phyloP scores from a whole-genome alignment of 2,113 vertebrate species.

The Elephas maximus region DNA sequence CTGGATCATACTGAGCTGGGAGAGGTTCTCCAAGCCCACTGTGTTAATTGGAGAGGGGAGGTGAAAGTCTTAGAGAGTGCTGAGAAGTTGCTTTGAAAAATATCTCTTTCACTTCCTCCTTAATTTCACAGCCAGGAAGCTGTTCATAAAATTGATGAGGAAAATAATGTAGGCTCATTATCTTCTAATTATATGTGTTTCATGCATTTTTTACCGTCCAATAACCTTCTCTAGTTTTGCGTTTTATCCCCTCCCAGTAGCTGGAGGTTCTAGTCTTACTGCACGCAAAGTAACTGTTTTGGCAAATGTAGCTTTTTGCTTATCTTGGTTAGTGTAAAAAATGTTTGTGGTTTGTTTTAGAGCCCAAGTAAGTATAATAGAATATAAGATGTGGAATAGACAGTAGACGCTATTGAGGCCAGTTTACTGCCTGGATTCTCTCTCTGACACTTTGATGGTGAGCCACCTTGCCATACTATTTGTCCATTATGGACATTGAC shows the following conservation, averaged over 20 bases:
- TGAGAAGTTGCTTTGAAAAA: not conserved
- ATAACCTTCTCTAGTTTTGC: not conserved
- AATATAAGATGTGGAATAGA: slow-evolving; percentile 1
- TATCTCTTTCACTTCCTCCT: slow-evolving; percentile 11
- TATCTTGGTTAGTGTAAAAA: not conserved
- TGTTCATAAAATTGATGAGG: not conserved
- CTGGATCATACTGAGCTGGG: not conserved
- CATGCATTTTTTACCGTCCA: not conserved
- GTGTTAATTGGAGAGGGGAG: not conserved
- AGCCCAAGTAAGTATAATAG: not conserved
- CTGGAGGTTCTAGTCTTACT: not conserved
- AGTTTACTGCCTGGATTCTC: not conserved
- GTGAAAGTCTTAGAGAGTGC: not conserved
- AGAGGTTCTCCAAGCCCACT: not conserved
- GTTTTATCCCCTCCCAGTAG: not conserved
- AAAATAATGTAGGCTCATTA: not conserved
- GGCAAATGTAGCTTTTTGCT: not conserved
- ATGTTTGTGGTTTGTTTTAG: slow-evolving; percentile 20
- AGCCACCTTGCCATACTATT: not conserved
- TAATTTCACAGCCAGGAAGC: not conserved
- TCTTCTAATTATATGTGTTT: not conserved
- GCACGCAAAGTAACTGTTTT: not conserved
- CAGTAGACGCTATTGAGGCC: not conserved
- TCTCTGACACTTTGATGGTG: not conserved
- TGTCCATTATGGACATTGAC: not conserved